A percentile compares a stretch with the other conserved stretches of the same genome.
These are phyloP conservation scores for Lipotes vexillifer DNA, from an alignment of 2,113 vertebrate species.

Conservation along the genomic window DNA sequence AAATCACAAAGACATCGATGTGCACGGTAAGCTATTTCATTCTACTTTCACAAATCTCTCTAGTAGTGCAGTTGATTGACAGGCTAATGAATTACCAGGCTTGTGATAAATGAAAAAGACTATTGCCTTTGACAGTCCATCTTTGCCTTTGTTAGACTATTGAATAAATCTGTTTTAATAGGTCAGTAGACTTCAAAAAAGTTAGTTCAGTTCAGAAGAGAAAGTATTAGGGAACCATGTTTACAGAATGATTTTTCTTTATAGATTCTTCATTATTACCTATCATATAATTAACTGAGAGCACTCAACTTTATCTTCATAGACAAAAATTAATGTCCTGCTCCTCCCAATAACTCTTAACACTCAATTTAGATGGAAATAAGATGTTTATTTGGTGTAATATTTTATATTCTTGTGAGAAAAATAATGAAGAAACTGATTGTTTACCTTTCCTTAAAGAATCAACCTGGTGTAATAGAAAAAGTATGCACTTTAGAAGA, in stretches of 20 bases:
- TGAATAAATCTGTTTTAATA: conserved; percentile 36
- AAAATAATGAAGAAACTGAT: neutral
- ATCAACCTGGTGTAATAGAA: neutral
- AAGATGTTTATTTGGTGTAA: neutral
- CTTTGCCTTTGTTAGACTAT: conserved; percentile 46
- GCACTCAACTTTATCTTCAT: neutral
- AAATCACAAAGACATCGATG: conserved; percentile 81
- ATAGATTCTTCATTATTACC: neutral
- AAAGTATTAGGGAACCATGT: neutral
- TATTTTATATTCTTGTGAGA: neutral
- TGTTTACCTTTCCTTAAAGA: neutral
- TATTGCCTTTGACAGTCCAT: conserved; percentile 74
- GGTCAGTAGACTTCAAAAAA: conserved; percentile 36
- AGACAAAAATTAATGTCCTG: conserved; percentile 16
- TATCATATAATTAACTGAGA: neutral
- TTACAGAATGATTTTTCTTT: neutral
- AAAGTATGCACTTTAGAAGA: neutral
- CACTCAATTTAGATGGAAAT: neutral
- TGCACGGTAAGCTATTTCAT: conserved; percentile 88
- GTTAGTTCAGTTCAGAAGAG: conserved; percentile 9
- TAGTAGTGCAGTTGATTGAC: neutral
- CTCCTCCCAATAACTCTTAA: neutral
- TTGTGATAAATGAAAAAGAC: conserved; percentile 72
- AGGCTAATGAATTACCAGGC: conserved; percentile 68
- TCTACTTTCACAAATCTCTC: conserved; percentile 26